phyloP scores from a whole-genome alignment of 2,888 invertebrate species.

The Phengaris alcon region DNA sequence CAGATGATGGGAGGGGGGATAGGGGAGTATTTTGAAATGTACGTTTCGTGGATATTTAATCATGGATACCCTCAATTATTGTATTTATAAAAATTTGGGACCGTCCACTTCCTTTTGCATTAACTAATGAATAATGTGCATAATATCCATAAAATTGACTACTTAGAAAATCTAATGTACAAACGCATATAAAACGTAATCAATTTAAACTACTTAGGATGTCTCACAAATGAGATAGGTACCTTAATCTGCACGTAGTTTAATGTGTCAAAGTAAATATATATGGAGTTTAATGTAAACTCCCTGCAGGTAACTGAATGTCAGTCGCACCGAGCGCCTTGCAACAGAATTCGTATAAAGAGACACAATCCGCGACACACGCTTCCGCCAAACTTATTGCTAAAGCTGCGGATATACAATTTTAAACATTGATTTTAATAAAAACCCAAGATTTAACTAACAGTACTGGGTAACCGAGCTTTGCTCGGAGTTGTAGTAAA shows the following conservation, averaged over 20 bases:
- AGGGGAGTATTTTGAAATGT: too few relatives aligned
- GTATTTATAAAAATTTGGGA: too few relatives aligned
- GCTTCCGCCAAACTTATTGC: not conserved
- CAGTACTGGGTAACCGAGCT: too few relatives aligned
- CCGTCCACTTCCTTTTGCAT: too few relatives aligned
- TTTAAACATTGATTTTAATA: too few relatives aligned
- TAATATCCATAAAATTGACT: not conserved
- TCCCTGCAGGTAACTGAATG: constrained; percentile 23
- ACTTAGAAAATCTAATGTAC: not conserved
- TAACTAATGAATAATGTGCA: not conserved
- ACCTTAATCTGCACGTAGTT: constrained; percentile 4
- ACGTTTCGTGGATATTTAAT: too few relatives aligned
- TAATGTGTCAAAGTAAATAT: constrained; percentile 21
- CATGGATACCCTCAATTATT: too few relatives aligned
- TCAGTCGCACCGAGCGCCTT: constrained; percentile 9
- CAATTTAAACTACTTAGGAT: not conserved
- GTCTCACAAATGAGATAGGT: not conserved
- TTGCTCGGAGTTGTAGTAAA: too few relatives aligned
- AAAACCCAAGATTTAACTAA: too few relatives aligned
- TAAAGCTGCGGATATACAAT: not conserved
- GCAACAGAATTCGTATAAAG: constrained; percentile 9
- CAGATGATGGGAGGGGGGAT: too few relatives aligned
- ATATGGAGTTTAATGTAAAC: constrained; percentile 6
- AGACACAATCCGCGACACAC: constrained; percentile 11
- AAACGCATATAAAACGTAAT: not conserved